Evolutionary conservation across 53 echinoderm and acorn worm genomes (phyloP), one percentile per base, ranked within the genome.

Genomic region (Astropecten irregularis): DNA sequence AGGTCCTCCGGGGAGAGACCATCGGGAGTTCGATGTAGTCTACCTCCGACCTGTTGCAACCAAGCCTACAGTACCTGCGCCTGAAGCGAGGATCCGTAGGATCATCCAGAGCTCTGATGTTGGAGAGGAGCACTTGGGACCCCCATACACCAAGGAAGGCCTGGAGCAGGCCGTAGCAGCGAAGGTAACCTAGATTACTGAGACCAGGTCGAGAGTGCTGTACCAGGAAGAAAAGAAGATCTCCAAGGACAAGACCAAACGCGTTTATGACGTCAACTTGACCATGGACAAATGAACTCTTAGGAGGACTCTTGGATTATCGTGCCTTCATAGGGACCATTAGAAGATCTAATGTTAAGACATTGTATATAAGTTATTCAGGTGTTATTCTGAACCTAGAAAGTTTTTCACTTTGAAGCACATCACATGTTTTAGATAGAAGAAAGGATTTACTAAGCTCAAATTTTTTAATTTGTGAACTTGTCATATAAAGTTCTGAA

Each of bases 161-260:
- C 31, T 58, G 30, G 30, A 31, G 21, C 59, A 58, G 31, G 23
- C 54, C 54, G 25, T 15, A 25, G 54, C 8, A 22, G 54, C 29
- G 1, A 29, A 1, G 14, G 59, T 58, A 28, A 58, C 59, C 30
- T 29, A 29, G 31, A 16, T 58, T 30, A 31, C 1, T 0, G 59
- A 58, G 27, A 9, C 30, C 30, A 13, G 29, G 9, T 65, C 65
- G 1, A 65, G 65, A 9, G 65, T 65, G n/a, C 19, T 65, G 38
- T 65, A 37, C n/a, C 65, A 65, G 38, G 39, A 65, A 5, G 65
- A 38, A 8, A 35, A 37, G 65, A 65, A 65, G 30, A 58, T 58
- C 31, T 2, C 14, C 11, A 30, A 58, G 6, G 59, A 58, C 30
- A 27, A 58, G 31, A 58, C 59, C 59, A 29, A 9, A 0, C 59